phyloP scores from a whole-genome alignment of 2,113 vertebrate genomes.

The Pomatorhinus ruficollis region DNA sequence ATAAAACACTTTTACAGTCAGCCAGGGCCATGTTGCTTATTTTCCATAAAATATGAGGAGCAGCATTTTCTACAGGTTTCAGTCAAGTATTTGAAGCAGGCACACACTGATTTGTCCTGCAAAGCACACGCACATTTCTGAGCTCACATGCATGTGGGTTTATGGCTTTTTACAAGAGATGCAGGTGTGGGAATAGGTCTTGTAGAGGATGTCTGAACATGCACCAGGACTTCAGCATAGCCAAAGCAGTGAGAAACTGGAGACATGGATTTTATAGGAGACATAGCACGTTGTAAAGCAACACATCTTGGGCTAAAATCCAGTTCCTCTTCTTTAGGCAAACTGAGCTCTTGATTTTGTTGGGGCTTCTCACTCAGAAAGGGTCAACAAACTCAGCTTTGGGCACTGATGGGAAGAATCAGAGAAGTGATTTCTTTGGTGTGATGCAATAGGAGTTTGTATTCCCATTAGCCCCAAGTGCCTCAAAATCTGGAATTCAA shows the following conservation, averaged over 20 bases:
- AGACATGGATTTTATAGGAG: neutral
- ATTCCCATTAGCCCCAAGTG: neutral
- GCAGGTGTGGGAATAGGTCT: neutral
- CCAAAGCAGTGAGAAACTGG: neutral
- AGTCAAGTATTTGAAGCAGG: neutral
- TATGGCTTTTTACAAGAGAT: neutral
- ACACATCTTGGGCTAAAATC: neutral
- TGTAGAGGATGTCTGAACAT: neutral
- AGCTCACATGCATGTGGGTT: neutral
- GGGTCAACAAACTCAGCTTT: neutral
- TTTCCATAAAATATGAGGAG: neutral
- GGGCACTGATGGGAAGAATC: neutral
- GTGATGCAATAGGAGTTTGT: neutral
- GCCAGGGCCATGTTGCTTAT: neutral
- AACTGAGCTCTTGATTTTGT: neutral
- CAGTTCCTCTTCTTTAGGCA: neutral
- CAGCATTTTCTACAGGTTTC: neutral
- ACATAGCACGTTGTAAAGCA: neutral
- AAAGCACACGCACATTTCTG: fast-evolving
- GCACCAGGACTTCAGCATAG: neutral
- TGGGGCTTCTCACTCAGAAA: neutral
- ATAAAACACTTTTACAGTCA: neutral
- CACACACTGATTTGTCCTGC: neutral
- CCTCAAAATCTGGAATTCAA: conserved; percentile 17
- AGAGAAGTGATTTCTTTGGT: neutral